Percentiles rank a stretch among this genome's conserved stretches.
Conservation (phyloP, 53 echinoderm and acorn worm species). For the Stichopus horrens region DNA sequence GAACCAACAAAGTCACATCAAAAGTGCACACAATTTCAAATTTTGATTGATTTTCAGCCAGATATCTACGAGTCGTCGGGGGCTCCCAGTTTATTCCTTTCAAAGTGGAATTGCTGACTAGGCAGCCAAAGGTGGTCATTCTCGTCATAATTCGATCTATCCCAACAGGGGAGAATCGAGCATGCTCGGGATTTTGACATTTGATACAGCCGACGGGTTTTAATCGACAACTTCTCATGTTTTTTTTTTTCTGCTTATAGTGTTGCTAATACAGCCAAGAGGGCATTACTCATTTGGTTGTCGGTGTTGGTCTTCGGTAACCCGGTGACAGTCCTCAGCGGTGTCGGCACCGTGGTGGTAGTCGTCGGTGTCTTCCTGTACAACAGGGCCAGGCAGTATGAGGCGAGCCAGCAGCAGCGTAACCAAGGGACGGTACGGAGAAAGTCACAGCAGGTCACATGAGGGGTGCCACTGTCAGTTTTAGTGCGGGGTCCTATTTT, state of each 20-base stretch:
- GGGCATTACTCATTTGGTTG: slow-evolving; percentile 95
- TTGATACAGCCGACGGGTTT: too few relatives aligned
- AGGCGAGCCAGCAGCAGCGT: background rate
- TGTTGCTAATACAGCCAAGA: slow-evolving; percentile 95
- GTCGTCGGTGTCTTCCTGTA: slow-evolving; percentile 93
- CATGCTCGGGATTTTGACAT: too few relatives aligned
- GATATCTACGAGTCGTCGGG: too few relatives aligned
- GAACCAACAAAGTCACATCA: too few relatives aligned
- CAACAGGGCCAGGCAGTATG: slow-evolving; percentile 92
- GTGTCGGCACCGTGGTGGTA: slow-evolving; percentile 83
- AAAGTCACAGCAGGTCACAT: background rate
- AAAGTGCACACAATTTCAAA: too few relatives aligned
- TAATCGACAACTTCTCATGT: background rate
- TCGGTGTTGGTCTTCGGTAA: slow-evolving; percentile 90
- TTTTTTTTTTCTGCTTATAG: slow-evolving; percentile 31
- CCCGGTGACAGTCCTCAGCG: slow-evolving; percentile 86
- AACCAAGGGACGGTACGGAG: background rate
- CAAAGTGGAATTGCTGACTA: too few relatives aligned
- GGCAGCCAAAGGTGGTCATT: too few relatives aligned
- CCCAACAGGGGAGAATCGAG: too few relatives aligned
- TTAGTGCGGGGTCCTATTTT: too few relatives aligned
- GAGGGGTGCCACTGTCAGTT: background rate
- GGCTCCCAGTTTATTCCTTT: too few relatives aligned
- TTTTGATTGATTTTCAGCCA: too few relatives aligned
- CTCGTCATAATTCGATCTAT: too few relatives aligned